phyloP scores from a whole-genome alignment of 2,113 vertebrate genomes.

The Scopus umbretta region DNA sequence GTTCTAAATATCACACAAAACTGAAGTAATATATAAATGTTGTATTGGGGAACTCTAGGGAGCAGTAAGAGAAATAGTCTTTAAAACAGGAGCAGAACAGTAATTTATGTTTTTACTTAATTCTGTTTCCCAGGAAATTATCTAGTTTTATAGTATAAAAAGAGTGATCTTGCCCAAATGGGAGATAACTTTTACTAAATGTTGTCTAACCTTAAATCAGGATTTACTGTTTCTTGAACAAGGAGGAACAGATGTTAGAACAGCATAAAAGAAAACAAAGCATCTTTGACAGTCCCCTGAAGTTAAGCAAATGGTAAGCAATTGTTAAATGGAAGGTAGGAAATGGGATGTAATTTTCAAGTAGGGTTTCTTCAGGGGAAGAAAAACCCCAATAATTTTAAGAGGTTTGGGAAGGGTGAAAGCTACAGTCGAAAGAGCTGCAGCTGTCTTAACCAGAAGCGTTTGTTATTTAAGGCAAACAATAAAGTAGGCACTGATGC shows the following conservation, averaged over 20 bases:
- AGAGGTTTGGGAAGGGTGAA: not conserved
- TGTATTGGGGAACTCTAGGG: not conserved
- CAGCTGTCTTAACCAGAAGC: not conserved
- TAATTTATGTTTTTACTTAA: not conserved
- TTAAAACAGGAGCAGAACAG: not conserved
- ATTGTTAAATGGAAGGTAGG: not conserved
- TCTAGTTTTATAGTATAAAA: not conserved
- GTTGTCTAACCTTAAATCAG: not conserved
- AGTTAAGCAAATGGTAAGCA: not conserved
- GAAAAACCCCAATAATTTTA: not conserved
- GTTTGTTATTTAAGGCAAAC: not conserved
- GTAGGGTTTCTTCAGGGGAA: not conserved
- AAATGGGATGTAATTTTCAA: not conserved
- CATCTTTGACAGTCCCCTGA: not conserved
- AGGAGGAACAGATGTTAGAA: not conserved
- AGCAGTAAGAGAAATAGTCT: not conserved
- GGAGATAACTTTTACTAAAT: not conserved
- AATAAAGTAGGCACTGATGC: not conserved
- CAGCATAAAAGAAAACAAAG: not conserved
- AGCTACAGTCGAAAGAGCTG: not conserved
- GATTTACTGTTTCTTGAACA: not conserved
- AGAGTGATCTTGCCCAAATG: not conserved
- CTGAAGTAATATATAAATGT: not conserved
- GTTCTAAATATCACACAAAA: not conserved
- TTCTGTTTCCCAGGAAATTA: slow-evolving; percentile 2